Evolutionary conservation across 2,888 invertebrate genomes (phyloP).

Genomic region (Drosophila nr. medialis): DNA sequence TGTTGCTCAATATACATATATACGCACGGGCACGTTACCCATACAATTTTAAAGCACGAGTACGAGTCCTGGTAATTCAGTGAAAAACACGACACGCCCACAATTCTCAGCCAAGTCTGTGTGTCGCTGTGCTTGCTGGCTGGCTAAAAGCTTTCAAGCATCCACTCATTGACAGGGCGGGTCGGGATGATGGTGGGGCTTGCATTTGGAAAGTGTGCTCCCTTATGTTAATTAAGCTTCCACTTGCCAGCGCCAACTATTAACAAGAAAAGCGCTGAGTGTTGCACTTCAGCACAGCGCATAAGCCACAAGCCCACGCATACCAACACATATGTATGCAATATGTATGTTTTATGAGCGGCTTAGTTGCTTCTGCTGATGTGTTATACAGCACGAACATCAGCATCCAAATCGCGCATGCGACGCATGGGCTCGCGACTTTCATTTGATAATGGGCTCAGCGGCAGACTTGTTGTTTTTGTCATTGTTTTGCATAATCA

Average conservation of each 20-base stretch:
- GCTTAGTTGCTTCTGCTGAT: background rate
- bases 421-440: conserved; percentile 31
- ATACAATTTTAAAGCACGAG: background rate
- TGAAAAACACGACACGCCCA: conserved; percentile 17
- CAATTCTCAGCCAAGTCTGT: background rate
- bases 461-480: conserved; percentile 8
- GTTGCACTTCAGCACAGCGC: conserved; percentile 47
- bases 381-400: conserved; percentile 15
- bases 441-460: conserved; percentile 47
- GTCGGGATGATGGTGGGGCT: background rate
- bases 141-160: conserved; percentile 73
- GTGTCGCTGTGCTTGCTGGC: conserved; percentile 20
- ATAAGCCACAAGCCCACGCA: conserved; percentile 23
- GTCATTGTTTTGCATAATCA: conserved; percentile 52
- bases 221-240: conserved; percentile 76
- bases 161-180: conserved; percentile 36
- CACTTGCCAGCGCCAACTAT: conserved; percentile 71
- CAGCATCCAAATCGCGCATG: conserved; percentile 41
- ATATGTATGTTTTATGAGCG: background rate
- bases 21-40: background rate
- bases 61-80: background rate
- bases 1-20: background rate
- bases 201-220: conserved; percentile 52
- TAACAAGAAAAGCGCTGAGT: conserved; percentile 72
- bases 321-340: background rate